phyloP scores from a whole-genome alignment of 2,888 invertebrate species.

The Anthophora plumipes region DNA sequence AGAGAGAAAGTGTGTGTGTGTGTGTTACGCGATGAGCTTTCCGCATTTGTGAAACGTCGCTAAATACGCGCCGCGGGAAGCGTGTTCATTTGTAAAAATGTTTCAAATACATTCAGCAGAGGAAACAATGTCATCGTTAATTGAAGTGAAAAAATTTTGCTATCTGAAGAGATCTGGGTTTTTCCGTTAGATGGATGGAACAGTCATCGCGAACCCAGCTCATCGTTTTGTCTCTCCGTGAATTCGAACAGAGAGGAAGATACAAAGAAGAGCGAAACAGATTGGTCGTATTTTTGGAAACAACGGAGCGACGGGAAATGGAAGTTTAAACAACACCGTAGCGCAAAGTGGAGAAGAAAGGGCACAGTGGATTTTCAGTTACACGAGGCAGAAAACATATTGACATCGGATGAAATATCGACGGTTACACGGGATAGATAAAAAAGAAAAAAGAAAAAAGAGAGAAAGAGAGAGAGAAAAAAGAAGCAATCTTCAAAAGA shows the following conservation, averaged over 20 bases:
- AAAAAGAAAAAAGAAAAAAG: not conserved
- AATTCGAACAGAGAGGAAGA: not conserved
- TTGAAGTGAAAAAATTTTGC: too few relatives aligned
- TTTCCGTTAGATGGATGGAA: too few relatives aligned
- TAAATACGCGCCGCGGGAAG: constrained; percentile 41
- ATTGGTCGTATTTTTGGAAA: not conserved
- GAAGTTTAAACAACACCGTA: not conserved
- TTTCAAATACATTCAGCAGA: too few relatives aligned
- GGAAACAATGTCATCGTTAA: too few relatives aligned
- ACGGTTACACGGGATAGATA: too few relatives aligned
- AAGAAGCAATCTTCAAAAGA: constrained; percentile 11
- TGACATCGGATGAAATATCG: constrained; percentile 6
- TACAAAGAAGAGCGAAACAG: constrained; percentile 8
- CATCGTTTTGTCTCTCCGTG: not conserved
- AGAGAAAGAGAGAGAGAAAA: not conserved
- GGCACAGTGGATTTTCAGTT: not conserved
- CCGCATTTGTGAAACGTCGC: constrained; percentile 40
- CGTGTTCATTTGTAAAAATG: too few relatives aligned
- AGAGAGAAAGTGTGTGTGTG: constrained; percentile 40
- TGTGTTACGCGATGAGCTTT: constrained; percentile 45
- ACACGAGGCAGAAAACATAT: constrained; percentile 2
- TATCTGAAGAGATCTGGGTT: too few relatives aligned
- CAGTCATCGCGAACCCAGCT: too few relatives aligned
- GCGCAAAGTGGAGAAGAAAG: not conserved
- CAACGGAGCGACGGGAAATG: constrained; percentile 1